Evolutionary conservation across 1,140 invertebrate genomes (phyloP).

Genomic region (Trigoniulus corallinus): DNA sequence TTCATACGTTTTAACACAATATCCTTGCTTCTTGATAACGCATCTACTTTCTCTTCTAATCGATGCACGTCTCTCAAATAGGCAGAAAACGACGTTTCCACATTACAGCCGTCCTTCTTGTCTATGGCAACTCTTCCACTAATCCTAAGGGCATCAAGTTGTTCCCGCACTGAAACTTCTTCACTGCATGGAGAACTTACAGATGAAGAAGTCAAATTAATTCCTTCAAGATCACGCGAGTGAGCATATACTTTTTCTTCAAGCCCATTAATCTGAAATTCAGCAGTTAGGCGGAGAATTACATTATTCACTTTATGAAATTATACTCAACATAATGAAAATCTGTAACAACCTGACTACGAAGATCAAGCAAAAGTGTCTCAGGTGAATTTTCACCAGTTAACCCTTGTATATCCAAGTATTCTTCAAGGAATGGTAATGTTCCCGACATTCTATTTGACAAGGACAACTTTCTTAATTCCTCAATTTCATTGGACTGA

Average conservation of each 20-base stretch:
- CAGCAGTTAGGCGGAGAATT: no score
- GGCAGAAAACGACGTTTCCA: neutral
- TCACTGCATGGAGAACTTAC: conserved; percentile 52
- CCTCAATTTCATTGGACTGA: conserved; percentile 1
- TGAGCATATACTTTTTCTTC: conserved; percentile 41
- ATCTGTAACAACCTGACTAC: no score
- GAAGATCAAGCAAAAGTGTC: neutral
- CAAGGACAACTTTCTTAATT: neutral
- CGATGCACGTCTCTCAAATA: conserved; percentile 32
- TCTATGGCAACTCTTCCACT: conserved; percentile 10
- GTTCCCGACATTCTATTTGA: neutral
- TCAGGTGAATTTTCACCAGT: neutral
- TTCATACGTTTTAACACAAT: conserved; percentile 50
- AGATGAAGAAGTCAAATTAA: conserved; percentile 40
- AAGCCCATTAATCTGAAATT: conserved; percentile 36
- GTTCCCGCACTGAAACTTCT: conserved; percentile 47
- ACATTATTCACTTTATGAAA: no score
- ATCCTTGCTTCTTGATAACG: conserved; percentile 49
- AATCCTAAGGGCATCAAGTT: conserved; percentile 10
- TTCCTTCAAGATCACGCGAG: conserved; percentile 45
- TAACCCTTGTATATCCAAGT: neutral
- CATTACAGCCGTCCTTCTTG: neutral
- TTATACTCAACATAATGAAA: no score
- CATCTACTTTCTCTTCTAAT: conserved; percentile 44
- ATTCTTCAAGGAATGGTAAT: conserved; percentile 4